These are phyloP conservation scores for Trogon melanurus DNA, from an alignment of 2,113 vertebrate species.

Conservation along the genomic window DNA sequence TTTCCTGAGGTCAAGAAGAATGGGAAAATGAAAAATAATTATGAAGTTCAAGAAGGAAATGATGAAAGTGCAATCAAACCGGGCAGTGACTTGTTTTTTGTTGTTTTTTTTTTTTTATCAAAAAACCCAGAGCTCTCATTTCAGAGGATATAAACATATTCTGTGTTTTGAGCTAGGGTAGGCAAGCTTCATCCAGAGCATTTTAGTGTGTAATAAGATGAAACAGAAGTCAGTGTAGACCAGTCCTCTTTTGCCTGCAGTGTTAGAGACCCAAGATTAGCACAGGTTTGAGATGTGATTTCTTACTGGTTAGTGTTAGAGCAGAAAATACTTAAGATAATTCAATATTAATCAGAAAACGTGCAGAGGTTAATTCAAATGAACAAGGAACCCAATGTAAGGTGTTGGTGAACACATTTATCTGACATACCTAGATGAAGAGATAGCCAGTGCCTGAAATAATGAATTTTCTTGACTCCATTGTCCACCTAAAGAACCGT, in stretches of 20 bases:
- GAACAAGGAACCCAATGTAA: not conserved
- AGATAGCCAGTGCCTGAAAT: not conserved
- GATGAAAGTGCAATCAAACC: not conserved
- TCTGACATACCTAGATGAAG: not conserved
- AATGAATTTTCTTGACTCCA: not conserved
- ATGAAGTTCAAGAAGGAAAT: not conserved
- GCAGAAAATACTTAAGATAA: not conserved
- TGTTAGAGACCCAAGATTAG: not conserved
- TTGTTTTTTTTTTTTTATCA: not conserved
- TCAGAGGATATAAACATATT: not conserved
- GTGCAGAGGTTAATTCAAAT: not conserved
- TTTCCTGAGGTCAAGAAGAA: constrained; percentile 18
- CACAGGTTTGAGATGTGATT: not conserved
- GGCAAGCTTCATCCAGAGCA: not conserved
- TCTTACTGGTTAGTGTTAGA: not conserved
- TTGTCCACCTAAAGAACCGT: not conserved
- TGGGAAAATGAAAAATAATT: not conserved
- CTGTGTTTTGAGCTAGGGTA: not conserved
- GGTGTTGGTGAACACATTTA: not conserved
- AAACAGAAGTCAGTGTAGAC: not conserved
- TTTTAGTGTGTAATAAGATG: not conserved
- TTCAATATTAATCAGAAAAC: not conserved
- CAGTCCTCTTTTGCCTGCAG: not conserved
- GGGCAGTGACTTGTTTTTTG: not conserved
- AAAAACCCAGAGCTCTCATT: not conserved